Percentiles rank a stretch among this genome's conserved stretches.
phyloP scores from a whole-genome alignment of 1,140 invertebrate genomes.

The Diorhabda elongata region DNA sequence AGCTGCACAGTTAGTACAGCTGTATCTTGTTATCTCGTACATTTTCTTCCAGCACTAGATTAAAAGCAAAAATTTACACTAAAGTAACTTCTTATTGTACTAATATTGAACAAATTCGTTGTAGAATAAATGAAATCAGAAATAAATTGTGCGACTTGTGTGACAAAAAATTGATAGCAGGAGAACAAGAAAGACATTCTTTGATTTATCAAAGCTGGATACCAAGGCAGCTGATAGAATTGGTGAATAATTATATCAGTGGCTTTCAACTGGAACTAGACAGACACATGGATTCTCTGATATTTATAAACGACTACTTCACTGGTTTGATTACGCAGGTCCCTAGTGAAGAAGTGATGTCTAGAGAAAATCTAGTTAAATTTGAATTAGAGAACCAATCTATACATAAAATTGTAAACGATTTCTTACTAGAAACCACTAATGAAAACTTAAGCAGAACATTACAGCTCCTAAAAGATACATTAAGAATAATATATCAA shows the following conservation, averaged over 20 bases:
- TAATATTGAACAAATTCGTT: neutral
- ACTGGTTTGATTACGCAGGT: conserved; percentile 47
- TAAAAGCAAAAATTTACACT: too few species aligned
- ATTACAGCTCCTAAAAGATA: neutral
- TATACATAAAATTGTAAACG: conserved; percentile 6
- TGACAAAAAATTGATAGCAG: conserved; percentile 51
- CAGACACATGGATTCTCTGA: conserved; percentile 49
- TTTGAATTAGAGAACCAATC: conserved; percentile 6
- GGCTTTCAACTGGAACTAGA: conserved; percentile 57
- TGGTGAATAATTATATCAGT: conserved; percentile 53
- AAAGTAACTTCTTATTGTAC: too few species aligned
- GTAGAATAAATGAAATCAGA: conserved; percentile 46
- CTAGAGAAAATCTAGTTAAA: conserved; percentile 7
- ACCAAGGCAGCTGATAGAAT: conserved; percentile 48
- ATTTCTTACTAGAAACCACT: conserved; percentile 1
- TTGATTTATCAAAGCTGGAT: conserved; percentile 54
- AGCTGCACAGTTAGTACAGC: too few species aligned
- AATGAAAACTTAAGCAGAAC: neutral
- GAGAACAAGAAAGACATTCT: conserved; percentile 49
- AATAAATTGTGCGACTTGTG: conserved; percentile 50
- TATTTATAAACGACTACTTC: conserved; percentile 56
- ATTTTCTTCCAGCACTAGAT: too few species aligned
- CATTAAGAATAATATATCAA: neutral
- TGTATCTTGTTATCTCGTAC: too few species aligned
- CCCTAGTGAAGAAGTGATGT: conserved; percentile 1